Evolutionary conservation across 2,888 invertebrate species (phyloP), one percentile per base, ranked within the genome.

Genomic region (Atherix ibis): DNA sequence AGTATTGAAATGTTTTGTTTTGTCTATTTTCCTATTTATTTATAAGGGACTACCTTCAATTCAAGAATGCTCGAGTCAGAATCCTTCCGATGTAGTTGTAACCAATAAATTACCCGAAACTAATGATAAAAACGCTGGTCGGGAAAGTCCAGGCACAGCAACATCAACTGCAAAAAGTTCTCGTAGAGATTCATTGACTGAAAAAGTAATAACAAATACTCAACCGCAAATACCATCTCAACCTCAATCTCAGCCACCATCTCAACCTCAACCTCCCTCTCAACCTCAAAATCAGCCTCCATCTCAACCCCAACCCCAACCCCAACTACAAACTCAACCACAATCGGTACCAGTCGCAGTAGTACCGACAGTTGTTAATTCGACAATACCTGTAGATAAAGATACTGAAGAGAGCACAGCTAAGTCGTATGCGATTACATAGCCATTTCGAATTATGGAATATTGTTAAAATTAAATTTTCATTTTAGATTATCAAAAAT

Each of bases 91-190:
- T 12, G 5, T 26, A 12, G 4, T 12, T 12, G 79, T 79, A 50
- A 76, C 76, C 45, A 63, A 68, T 40, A 70, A 65, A 19, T 8
- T 26, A 12, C n/a, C 26, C 5, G 79, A 79, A 50, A 76, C 76
- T 45, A 63, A 68, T 40, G 70, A 65, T 14, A 34, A 17, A 24
- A 31, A 31, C n/a, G 31, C 58, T 14, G 47, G 59, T 18, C 67
- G 76, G 41, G 77, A 78, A 44, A 76, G 73, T 33, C 77, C 77
- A 1, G 67, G 69, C 27, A 65, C 68, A 2, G 58, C 66, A 39
- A 53, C 66, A 15, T 76, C 77, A 15, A 75, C 79, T 2, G 73
- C 75, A 10, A 68, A 74, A 46, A 77, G 78, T 37, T 76, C 76
- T 3, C 62, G 78, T 40, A 62, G 73, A 27, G 73, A 73, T 53